Evolutionary conservation across 2,113 vertebrate species (phyloP), one percentile per base, ranked within the genome.

Genomic region (Hyperopisus bebe): DNA sequence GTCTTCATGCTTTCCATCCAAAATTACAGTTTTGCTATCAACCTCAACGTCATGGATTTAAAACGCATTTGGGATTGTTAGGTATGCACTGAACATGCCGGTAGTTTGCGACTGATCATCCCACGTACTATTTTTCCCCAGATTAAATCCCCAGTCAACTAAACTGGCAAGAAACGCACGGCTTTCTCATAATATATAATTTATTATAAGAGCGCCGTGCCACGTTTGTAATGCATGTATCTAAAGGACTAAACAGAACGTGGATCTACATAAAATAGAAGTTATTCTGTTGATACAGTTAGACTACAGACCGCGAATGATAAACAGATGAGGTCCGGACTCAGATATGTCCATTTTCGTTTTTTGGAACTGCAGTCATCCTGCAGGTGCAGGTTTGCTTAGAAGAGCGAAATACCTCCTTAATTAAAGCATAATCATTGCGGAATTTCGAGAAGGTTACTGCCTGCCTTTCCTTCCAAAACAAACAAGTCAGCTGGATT

Each of bases 241-340:
- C 1, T 77, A 17, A 94, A 92, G 91, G 77, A 91, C 88, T 82
- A 84, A 91, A 86, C 90, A 91, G 89, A 80, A 42, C 31, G 19
- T 91, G 86, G 51, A 19, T 82, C 91, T 91, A 84, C 91, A 86
- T 53, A 51, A 89, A 91, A 86, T 92, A 42, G 89, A 94, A 92
- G 94, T 95, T 94, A 92, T 88, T 90, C 90, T 90, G 90, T 94
- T 94, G 92, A 93, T 94, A 94, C 90, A 94, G 94, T 94, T 95
- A 95, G 94, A 84, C 90, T 94, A 95, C 94, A 92, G 91, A 93
- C 92, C 92, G 92, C 92, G 91, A 51, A 93, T 92, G 91, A 94
- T 94, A 95, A 96, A 95, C 94, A 95, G 94, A 95, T 95, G 94
- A 89, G 94, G 94, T 96, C 94, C 95, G 90, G 92, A 91, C 88